Evolutionary conservation across 2,888 invertebrate genomes (phyloP).

Genomic region (Netelia inedita): DNA sequence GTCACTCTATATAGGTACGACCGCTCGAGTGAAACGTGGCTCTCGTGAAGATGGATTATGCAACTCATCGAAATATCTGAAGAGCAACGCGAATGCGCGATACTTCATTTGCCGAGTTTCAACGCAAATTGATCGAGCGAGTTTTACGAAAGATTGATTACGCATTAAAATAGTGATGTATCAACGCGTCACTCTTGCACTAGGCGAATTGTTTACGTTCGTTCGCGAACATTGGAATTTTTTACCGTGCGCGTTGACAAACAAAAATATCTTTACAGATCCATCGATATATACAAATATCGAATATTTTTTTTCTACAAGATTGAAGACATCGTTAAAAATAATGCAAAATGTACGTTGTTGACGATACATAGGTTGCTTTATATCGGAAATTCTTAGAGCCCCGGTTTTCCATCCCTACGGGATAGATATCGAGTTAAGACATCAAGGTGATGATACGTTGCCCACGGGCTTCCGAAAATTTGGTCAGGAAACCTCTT

Average conservation of each 20-base stretch:
- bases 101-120: conserved; percentile 9
- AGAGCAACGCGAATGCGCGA: not conserved
- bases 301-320: no score
- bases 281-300: no score
- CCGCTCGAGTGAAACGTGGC: conserved; percentile 40
- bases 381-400: not conserved
- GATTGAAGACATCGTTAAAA: no score
- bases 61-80: conserved; percentile 50
- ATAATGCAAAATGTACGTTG: no score
- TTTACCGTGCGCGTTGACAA: not conserved
- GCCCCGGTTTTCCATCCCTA: not conserved
- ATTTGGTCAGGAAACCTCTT: conserved; percentile 12
- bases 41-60: conserved; percentile 68
- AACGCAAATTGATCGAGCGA: conserved; percentile 39
- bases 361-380: not conserved
- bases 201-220: not conserved
- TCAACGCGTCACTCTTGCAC: not conserved
- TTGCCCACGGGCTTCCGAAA: conserved; percentile 15
- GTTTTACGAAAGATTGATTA: conserved; percentile 35
- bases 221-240: not conserved
- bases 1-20: conserved; percentile 24
- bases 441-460: conserved; percentile 37
- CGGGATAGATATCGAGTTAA: not conserved
- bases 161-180: conserved; percentile 5
- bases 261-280: not conserved